Evolutionary conservation across 2,797 vertebrate genomes (phyloP).

Genomic region (Sebastes minor): DNA sequence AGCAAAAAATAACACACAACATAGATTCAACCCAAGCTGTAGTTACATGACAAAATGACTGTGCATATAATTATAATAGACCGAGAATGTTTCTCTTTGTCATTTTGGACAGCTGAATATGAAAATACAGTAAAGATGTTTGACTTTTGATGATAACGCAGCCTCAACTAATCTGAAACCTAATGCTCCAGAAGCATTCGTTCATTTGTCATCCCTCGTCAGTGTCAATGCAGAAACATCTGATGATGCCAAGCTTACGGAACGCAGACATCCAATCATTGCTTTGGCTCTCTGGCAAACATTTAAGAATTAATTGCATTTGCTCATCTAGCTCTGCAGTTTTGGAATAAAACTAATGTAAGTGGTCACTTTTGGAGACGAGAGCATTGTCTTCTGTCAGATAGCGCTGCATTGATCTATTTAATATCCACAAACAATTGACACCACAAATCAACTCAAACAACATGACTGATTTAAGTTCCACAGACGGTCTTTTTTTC

Average conservation of each 20-base stretch:
- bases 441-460: constrained; percentile 8
- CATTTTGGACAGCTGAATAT: background rate
- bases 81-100: background rate
- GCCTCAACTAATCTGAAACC: background rate
- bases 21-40: background rate
- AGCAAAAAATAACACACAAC: background rate
- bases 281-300: constrained; percentile 48
- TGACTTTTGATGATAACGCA: background rate
- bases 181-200: constrained; percentile 16
- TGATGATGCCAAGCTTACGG: constrained; percentile 47
- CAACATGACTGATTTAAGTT: background rate
- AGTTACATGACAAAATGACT: background rate
- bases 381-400: constrained; percentile 29
- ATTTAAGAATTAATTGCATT: constrained; percentile 56
- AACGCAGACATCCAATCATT: constrained; percentile 54
- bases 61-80: background rate
- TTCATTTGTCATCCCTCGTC: constrained; percentile 38
- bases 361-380: constrained; percentile 43
- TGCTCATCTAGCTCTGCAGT: constrained; percentile 37
- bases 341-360: constrained; percentile 50
- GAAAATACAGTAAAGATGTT: constrained; percentile 6
- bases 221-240: constrained; percentile 38
- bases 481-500: background rate
- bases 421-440: background rate
- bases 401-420: background rate